Evolutionary conservation across 2,797 vertebrate genomes (phyloP).

Genomic region (Chloroceryle inda): DNA sequence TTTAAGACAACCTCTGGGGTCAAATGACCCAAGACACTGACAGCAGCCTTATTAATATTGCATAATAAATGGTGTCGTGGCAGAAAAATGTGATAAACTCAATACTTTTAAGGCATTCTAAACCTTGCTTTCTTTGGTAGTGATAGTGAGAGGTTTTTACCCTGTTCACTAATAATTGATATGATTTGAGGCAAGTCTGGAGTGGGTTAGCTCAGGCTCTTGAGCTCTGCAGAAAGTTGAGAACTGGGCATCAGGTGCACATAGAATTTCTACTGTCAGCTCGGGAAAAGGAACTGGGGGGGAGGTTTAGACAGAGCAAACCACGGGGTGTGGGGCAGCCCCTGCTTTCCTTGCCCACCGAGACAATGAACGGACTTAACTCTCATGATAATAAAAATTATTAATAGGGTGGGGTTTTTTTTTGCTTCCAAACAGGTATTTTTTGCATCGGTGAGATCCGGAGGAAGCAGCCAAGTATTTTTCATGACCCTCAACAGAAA

Average conservation of each 20-base stretch:
- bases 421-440: constrained; percentile 88
- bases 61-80: not conserved
- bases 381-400: not conserved
- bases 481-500: constrained; percentile 99
- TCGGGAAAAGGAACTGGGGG: not conserved
- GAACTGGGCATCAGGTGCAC: not conserved
- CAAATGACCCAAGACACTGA: not conserved
- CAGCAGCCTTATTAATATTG: not conserved
- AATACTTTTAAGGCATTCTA: not conserved
- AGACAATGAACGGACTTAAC: not conserved
- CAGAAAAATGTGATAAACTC: not conserved
- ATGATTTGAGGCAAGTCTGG: not conserved
- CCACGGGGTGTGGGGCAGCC: not conserved
- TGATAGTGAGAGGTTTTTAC: not conserved
- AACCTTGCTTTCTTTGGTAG: not conserved
- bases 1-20: not conserved
- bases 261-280: not conserved
- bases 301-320: not conserved
- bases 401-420: not conserved
- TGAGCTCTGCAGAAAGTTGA: not conserved
- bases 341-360: not conserved
- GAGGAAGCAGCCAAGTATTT: constrained; percentile 99
- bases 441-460: constrained; percentile 97
- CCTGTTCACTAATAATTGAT: not conserved
- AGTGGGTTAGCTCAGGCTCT: not conserved